phyloP scores from a whole-genome alignment of 2,888 invertebrate species.

The Cyclophora albipunctata region DNA sequence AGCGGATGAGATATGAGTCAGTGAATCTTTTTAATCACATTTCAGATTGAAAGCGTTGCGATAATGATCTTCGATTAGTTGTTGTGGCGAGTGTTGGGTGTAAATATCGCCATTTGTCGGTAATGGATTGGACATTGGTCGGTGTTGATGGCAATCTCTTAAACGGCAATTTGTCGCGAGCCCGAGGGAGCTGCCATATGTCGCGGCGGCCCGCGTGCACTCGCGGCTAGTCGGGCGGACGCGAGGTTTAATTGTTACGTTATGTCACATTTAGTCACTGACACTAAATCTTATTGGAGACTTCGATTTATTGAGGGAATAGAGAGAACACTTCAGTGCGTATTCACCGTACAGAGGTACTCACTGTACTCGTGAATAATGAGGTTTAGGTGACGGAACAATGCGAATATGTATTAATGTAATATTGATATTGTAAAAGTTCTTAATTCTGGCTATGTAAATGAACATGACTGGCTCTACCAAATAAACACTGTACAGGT shows the following conservation, averaged over 20 bases:
- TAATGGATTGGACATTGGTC: constrained; percentile 62
- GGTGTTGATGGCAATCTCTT: constrained; percentile 65
- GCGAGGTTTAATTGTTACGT: constrained; percentile 51
- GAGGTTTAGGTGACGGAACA: too few species aligned
- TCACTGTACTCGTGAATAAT: too few species aligned
- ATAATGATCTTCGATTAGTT: constrained; percentile 65
- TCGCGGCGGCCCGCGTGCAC: constrained; percentile 26
- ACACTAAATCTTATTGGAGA: constrained; percentile 4
- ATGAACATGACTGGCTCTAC: too few species aligned
- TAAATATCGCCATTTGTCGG: constrained; percentile 63
- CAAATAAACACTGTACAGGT: too few species aligned
- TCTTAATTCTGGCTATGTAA: too few species aligned
- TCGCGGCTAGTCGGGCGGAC: constrained; percentile 20
- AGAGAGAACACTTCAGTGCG: too few species aligned
- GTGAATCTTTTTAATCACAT: constrained; percentile 60
- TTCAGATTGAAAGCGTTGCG: constrained; percentile 57
- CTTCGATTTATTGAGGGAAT: too few species aligned
- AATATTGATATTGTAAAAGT: too few species aligned
- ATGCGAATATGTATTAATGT: too few species aligned
- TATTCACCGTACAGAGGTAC: too few species aligned
- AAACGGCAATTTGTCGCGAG: constrained; percentile 57
- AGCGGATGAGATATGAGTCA: constrained; percentile 33
- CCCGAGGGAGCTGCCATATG: constrained; percentile 53
- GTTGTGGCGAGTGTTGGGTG: constrained; percentile 16
- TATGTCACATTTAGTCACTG: constrained; percentile 28